phyloP scores from a whole-genome alignment of 2,113 vertebrate genomes.

The Platycercus adscitus region DNA sequence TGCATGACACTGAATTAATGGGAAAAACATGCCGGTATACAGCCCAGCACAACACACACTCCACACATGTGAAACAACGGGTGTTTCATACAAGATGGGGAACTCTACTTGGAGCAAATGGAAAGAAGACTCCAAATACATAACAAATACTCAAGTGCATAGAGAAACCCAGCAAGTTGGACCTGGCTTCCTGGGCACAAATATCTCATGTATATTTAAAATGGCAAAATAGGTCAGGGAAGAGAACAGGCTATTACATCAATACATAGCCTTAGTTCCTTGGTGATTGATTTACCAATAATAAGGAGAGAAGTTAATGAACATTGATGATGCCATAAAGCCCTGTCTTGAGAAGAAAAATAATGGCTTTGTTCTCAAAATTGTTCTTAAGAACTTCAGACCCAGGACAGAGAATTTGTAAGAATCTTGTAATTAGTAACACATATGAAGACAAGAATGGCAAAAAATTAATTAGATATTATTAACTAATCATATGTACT shows the following conservation, averaged over 20 bases:
- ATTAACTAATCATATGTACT: not conserved
- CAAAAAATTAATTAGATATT: conserved; percentile 1
- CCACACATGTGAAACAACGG: not conserved
- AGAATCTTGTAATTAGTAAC: not conserved
- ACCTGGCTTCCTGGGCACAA: not conserved
- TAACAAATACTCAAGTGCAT: accelerated
- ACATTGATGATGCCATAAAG: not conserved
- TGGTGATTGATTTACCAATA: not conserved
- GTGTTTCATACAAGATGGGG: not conserved
- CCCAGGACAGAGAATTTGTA: not conserved
- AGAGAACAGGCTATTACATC: not conserved
- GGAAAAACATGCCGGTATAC: not conserved
- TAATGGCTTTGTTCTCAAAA: not conserved
- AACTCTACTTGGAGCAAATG: not conserved
- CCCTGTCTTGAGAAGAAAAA: not conserved
- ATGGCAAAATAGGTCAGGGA: not conserved
- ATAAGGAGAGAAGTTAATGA: not conserved
- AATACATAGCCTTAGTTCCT: not conserved
- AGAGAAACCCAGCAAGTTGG: not conserved
- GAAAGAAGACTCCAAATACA: not conserved
- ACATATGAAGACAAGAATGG: not conserved
- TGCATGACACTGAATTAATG: not conserved
- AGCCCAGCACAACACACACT: not conserved
- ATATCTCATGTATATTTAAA: not conserved
- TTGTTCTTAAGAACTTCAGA: not conserved